phyloP scores from a whole-genome alignment of 2,113 vertebrate genomes.

The Phrynocephalus versicolor region DNA sequence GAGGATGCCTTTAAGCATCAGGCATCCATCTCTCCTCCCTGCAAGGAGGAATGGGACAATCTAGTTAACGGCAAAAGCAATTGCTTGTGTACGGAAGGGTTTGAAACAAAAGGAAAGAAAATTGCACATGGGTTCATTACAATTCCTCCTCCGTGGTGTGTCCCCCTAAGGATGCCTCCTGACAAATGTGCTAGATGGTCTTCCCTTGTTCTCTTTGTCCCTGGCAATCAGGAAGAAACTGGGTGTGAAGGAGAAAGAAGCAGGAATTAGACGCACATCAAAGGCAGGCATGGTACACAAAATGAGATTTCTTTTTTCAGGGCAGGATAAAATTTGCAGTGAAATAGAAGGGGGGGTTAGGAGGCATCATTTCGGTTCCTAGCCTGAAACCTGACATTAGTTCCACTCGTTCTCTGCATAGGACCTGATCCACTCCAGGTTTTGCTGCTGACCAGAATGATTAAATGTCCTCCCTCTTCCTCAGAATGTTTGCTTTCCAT shows the following conservation, averaged over 20 bases:
- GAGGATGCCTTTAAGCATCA: neutral
- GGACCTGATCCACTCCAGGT: neutral
- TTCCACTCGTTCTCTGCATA: neutral
- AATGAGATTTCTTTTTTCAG: neutral
- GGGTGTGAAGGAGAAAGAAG: conserved; percentile 29
- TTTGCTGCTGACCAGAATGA: fast-evolving
- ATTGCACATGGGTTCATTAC: neutral
- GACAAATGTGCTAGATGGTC: fast-evolving
- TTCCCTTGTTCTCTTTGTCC: neutral
- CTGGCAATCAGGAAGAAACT: neutral
- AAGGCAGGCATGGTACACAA: neutral
- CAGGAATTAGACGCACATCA: conserved; percentile 13
- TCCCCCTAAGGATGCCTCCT: neutral
- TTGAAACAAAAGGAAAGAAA: conserved; percentile 6
- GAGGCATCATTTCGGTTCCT: neutral
- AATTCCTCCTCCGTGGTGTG: neutral
- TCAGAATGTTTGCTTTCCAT: neutral
- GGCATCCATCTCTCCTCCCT: conserved; percentile 1
- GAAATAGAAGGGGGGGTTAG: conserved; percentile 6
- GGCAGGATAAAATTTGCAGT: neutral
- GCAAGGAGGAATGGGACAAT: neutral
- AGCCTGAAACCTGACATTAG: fast-evolving
- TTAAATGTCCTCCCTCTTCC: fast-evolving
- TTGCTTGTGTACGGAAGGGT: neutral
- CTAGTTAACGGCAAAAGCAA: conserved; percentile 3